These are phyloP conservation scores for Pseudocheirus occidentalis DNA, from an alignment of 2,797 vertebrate genomes.

Conservation along the genomic window DNA sequence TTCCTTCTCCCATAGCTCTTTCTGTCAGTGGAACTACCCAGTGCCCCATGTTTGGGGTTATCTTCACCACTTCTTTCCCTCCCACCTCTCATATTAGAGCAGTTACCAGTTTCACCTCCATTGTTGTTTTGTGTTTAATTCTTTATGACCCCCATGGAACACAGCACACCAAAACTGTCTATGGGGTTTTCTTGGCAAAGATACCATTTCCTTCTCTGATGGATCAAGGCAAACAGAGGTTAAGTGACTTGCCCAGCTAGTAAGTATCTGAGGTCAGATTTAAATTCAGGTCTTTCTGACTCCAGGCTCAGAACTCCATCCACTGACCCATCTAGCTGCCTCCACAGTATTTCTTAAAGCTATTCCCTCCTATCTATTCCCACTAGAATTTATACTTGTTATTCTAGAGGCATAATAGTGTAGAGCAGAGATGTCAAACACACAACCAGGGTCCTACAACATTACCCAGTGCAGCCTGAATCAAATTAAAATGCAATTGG, in stretches of 20 bases:
- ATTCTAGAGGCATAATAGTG: neutral
- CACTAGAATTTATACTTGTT: neutral
- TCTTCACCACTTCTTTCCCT: neutral
- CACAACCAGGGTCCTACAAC: neutral
- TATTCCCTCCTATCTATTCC: neutral
- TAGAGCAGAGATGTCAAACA: neutral
- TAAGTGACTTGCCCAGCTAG: neutral
- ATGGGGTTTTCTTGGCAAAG: neutral
- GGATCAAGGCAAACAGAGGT: neutral
- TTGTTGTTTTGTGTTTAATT: neutral
- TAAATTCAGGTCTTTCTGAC: neutral
- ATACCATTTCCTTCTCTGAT: neutral
- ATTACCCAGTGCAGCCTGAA: neutral
- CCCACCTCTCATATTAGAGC: neutral
- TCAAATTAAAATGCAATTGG: neutral
- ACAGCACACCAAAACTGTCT: neutral
- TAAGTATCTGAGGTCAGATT: neutral
- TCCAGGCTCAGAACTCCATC: neutral
- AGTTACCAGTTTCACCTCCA: neutral
- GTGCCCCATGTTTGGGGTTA: neutral
- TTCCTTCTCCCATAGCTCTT: neutral
- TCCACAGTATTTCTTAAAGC: neutral
- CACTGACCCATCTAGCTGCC: neutral
- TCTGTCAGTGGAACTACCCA: neutral
- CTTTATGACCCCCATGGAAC: neutral